Percentiles rank a stretch among this genome's conserved stretches.
These are phyloP conservation scores for Aphis craccivora DNA, from an alignment of 1,140 invertebrate genomes.

Conservation along the genomic window DNA sequence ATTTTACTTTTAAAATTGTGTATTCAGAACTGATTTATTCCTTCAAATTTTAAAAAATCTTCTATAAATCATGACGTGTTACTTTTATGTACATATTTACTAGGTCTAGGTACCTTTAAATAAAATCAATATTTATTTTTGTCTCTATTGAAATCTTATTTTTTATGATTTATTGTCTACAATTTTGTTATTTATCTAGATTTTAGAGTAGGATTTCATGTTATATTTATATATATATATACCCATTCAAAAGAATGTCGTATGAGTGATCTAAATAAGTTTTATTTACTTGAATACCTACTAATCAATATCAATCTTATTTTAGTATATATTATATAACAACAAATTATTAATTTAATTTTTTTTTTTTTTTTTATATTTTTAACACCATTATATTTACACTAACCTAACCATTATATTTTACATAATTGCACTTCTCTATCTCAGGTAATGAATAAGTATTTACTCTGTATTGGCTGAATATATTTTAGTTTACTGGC, in stretches of 20 bases:
- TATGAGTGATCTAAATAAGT: background rate
- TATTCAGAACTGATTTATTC: background rate
- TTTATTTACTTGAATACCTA: background rate
- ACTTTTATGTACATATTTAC: background rate
- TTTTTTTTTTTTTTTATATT: background rate
- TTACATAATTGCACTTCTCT: background rate
- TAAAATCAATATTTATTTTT: background rate
- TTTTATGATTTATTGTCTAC: background rate
- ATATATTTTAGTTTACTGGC: background rate
- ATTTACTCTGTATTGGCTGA: background rate
- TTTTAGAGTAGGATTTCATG: background rate
- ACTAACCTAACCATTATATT: too few species aligned
- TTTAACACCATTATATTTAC: too few species aligned
- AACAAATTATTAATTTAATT: background rate
- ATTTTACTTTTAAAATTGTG: background rate
- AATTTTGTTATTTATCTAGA: background rate
- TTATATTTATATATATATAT: too few species aligned
- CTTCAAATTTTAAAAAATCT: background rate
- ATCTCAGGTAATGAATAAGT: background rate
- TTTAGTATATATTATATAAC: background rate
- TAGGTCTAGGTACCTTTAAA: background rate
- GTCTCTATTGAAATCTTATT: background rate
- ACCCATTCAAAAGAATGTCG: background rate
- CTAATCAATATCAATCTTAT: background rate
- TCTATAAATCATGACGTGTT: background rate